A percentile compares a stretch with the other conserved stretches of the same genome.
These are phyloP conservation scores for Chrysolophus pictus DNA, from an alignment of 2,797 vertebrate genomes.

Conservation along the genomic window DNA sequence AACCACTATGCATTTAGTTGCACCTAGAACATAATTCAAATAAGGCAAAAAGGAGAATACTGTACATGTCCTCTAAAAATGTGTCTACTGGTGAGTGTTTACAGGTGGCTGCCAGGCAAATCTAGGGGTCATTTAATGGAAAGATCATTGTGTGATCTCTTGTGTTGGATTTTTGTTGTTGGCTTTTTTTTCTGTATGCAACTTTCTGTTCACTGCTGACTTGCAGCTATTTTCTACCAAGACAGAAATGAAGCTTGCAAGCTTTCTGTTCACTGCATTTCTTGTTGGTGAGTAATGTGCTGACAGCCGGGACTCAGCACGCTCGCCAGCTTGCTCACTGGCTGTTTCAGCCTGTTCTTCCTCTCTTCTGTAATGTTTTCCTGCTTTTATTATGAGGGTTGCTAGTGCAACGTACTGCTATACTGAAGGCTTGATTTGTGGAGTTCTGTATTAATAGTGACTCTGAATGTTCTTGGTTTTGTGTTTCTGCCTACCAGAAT, in stretches of 20 bases:
- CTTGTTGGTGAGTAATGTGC: conserved; percentile 74
- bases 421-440: not conserved
- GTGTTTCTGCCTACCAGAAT: conserved; percentile 2
- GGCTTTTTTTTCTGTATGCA: not conserved
- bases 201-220: conserved; percentile 64
- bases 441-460: not conserved
- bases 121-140: not conserved
- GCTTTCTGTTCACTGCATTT: conserved; percentile 65
- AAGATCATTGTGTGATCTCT: not conserved
- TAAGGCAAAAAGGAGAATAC: not conserved
- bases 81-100: not conserved
- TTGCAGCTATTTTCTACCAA: conserved; percentile 36
- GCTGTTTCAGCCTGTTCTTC: conserved; percentile 18
- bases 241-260: conserved; percentile 53
- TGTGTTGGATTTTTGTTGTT: not conserved
- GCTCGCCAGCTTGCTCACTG: not conserved
- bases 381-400: conserved; percentile 54
- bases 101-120: not conserved
- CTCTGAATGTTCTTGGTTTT: not conserved
- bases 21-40: not conserved
- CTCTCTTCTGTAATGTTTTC: conserved; percentile 45
- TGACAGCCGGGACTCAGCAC: conserved; percentile 52
- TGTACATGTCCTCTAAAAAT: accelerated
- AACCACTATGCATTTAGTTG: accelerated
- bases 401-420: conserved; percentile 15